phyloP scores from a whole-genome alignment of 1,140 invertebrate genomes.

The Eurosta solidaginis region DNA sequence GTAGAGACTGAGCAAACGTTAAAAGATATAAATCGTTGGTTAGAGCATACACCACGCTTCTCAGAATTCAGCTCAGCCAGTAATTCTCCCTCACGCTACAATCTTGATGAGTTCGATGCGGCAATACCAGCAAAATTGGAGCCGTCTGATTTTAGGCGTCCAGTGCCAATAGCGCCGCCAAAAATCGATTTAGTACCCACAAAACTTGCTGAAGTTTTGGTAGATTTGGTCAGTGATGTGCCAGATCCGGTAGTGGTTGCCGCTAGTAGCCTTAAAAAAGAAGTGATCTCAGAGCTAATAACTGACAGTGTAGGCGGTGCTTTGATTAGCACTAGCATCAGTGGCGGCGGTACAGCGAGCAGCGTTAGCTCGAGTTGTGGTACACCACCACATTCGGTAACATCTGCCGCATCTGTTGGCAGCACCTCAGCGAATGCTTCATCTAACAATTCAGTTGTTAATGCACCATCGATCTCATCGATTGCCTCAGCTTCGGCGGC shows the following conservation, averaged over 20 bases:
- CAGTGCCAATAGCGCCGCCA: conserved; percentile 47
- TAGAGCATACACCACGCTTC: conserved; percentile 79
- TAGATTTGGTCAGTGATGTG: conserved; percentile 48
- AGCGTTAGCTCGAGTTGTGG: conserved; percentile 54
- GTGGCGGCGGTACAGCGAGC: conserved; percentile 41
- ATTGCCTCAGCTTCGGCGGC: conserved; percentile 30
- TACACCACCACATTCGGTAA: conserved; percentile 54
- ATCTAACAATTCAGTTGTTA: conserved; percentile 29
- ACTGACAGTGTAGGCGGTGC: conserved; percentile 31
- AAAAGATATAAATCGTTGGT: conserved; percentile 86
- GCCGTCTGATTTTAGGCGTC: conserved; percentile 50
- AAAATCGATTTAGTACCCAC: conserved; percentile 50
- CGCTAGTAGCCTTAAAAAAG: conserved; percentile 31
- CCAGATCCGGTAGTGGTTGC: conserved; percentile 25
- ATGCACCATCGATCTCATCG: conserved; percentile 36
- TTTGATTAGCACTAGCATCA: not conserved
- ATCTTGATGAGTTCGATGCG: conserved; percentile 63
- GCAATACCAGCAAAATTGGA: conserved; percentile 52
- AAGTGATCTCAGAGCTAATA: conserved; percentile 42
- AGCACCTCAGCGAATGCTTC: conserved; percentile 35
- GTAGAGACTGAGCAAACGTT: conserved; percentile 80
- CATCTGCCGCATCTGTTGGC: conserved; percentile 51
- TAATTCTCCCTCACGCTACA: conserved; percentile 70
- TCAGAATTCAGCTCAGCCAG: conserved; percentile 74
- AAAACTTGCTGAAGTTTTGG: conserved; percentile 49